phyloP scores from a whole-genome alignment of 2,888 invertebrate genomes.

The Leptinotarsa juncta region DNA sequence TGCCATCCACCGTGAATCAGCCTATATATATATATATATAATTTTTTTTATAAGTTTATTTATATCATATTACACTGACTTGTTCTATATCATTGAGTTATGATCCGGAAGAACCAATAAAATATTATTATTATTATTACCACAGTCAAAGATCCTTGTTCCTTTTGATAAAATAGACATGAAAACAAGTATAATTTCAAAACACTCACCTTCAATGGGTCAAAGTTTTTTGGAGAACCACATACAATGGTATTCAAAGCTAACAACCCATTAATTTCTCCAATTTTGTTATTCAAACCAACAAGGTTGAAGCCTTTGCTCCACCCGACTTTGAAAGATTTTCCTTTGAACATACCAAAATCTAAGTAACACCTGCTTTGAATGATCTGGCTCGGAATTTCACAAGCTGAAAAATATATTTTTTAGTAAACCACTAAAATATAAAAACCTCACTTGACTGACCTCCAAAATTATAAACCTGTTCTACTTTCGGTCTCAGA shows the following conservation, averaged over 20 bases:
- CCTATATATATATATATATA: too few species aligned
- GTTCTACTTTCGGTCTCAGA: conserved; percentile 49
- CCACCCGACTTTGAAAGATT: conserved; percentile 81
- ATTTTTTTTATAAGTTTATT: too few species aligned
- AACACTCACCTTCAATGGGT: conserved; percentile 37
- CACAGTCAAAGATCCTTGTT: too few species aligned
- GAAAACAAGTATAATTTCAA: neutral
- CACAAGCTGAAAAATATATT: conserved; percentile 29
- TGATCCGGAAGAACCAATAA: too few species aligned
- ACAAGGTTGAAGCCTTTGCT: conserved; percentile 72
- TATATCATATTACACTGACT: too few species aligned
- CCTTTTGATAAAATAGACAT: too few species aligned
- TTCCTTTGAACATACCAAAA: conserved; percentile 71
- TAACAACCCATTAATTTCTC: conserved; percentile 43
- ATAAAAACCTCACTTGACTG: conserved; percentile 7
- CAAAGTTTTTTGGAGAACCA: conserved; percentile 28
- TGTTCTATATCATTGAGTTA: too few species aligned
- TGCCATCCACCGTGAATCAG: too few species aligned
- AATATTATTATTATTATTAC: too few species aligned
- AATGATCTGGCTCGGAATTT: conserved; percentile 27
- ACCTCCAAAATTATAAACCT: conserved; percentile 50
- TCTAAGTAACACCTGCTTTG: conserved; percentile 66
- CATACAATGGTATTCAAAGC: conserved; percentile 41
- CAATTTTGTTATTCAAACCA: conserved; percentile 37
- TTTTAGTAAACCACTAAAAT: too few species aligned